A percentile compares a stretch with the other conserved stretches of the same genome.
Evolutionary conservation across 2,888 invertebrate genomes (phyloP).

Genomic region (Netelia melanura): DNA sequence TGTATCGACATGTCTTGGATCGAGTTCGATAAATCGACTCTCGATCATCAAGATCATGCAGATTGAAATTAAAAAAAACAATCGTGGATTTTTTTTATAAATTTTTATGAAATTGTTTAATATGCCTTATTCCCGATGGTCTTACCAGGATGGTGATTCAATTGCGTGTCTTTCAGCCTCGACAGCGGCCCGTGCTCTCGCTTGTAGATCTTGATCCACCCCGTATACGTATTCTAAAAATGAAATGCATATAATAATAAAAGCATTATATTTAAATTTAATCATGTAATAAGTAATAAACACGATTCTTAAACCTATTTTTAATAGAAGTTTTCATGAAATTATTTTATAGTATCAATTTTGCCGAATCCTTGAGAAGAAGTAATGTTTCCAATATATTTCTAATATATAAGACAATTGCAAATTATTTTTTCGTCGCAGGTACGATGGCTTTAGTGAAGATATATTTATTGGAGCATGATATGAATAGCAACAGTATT

Average conservation of each 20-base stretch:
- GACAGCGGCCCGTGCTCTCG: constrained; percentile 82
- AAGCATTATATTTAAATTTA: not conserved
- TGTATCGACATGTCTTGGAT: not conserved
- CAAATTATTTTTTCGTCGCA: too few species aligned
- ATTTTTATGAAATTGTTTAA: constrained; percentile 11
- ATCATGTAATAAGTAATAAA: too few species aligned
- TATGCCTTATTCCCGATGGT: constrained; percentile 30
- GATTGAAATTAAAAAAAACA: constrained; percentile 9
- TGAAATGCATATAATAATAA: not conserved
- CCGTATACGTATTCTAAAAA: constrained; percentile 82
- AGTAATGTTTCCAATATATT: too few species aligned
- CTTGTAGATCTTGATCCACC: constrained; percentile 82
- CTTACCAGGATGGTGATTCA: constrained; percentile 79
- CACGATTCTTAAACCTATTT: too few species aligned
- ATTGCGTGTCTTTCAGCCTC: constrained; percentile 82
- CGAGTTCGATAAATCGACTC: not conserved
- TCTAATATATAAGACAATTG: too few species aligned
- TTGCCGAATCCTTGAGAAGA: too few species aligned
- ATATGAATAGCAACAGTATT: constrained; percentile 3
- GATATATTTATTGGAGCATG: not conserved
- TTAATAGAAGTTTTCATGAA: too few species aligned
- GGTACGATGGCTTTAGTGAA: too few species aligned
- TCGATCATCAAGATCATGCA: constrained; percentile 2
- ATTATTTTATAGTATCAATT: too few species aligned
- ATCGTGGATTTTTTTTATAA: constrained; percentile 5